Evolutionary conservation across 2,113 vertebrate species (phyloP).

Genomic region (Microcebus tavaratra): DNA sequence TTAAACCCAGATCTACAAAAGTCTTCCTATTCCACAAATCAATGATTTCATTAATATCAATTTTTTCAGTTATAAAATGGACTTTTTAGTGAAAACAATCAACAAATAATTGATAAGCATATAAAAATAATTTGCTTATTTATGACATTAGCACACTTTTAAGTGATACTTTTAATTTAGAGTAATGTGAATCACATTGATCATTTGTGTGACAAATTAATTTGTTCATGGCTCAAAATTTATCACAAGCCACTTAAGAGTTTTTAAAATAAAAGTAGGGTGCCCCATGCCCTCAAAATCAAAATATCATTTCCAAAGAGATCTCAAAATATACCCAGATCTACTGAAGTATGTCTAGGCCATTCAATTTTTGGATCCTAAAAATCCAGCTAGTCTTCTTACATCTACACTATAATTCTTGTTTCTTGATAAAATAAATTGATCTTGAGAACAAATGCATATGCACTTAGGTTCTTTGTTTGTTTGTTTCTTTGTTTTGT

Average conservation of each 20-base stretch:
- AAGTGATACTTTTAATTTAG: conserved; percentile 39
- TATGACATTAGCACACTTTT: not conserved
- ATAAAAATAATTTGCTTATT: conserved; percentile 7
- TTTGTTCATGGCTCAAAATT: not conserved
- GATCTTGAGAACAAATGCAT: not conserved
- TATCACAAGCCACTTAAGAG: conserved; percentile 1
- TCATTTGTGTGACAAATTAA: not conserved
- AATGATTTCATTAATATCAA: not conserved
- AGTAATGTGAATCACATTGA: not conserved
- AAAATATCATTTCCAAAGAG: not conserved
- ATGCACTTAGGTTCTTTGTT: not conserved
- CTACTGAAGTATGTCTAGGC: not conserved
- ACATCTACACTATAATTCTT: not conserved
- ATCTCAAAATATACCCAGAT: not conserved
- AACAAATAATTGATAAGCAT: not conserved
- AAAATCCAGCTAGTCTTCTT: not conserved
- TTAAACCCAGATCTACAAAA: not conserved
- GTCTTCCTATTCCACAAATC: not conserved
- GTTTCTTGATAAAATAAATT: not conserved
- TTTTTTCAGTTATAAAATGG: not conserved
- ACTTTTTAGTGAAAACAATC: not conserved
- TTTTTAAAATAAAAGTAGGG: not conserved
- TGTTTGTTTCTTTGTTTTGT: not conserved
- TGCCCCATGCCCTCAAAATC: not conserved
- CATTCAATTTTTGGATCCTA: not conserved